Percentiles rank a stretch among this genome's conserved stretches.
These are phyloP conservation scores for Hystrix cristata DNA, from an alignment of 2,113 vertebrate species.

Conservation along the genomic window DNA sequence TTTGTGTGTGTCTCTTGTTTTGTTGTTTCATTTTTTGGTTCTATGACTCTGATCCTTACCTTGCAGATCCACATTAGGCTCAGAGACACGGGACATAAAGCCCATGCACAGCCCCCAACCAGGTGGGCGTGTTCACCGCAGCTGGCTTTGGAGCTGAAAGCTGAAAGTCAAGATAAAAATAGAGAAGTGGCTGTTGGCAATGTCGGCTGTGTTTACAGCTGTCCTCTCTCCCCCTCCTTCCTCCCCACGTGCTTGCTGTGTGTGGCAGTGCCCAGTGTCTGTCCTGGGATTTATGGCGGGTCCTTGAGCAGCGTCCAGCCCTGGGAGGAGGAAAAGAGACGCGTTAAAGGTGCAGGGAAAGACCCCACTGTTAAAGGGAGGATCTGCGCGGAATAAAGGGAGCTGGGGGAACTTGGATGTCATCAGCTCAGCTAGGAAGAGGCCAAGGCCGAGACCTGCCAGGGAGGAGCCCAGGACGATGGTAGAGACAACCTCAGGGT, in stretches of 20 bases:
- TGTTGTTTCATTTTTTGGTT: neutral
- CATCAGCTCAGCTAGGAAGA: neutral
- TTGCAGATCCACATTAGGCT: neutral
- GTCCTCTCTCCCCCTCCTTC: neutral
- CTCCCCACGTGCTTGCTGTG: neutral
- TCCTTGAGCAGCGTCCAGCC: neutral
- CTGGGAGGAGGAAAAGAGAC: neutral
- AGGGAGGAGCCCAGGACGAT: too few relatives aligned
- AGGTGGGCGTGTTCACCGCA: neutral
- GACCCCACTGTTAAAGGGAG: neutral
- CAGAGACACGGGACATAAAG: neutral
- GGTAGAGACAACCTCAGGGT: neutral
- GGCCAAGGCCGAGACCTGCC: neutral
- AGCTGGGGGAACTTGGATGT: neutral
- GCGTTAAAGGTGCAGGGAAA: neutral
- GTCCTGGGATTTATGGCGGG: neutral
- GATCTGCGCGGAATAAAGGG: neutral
- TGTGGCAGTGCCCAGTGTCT: neutral
- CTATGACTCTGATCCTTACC: neutral
- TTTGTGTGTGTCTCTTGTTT: neutral
- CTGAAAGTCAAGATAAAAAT: conserved; percentile 38
- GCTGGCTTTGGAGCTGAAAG: neutral
- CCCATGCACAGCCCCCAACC: neutral
- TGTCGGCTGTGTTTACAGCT: conserved; percentile 42
- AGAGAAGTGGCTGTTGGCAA: conserved; percentile 48